Evolutionary conservation across 2,797 vertebrate genomes (phyloP), one percentile per base, ranked within the genome.

Genomic region (Danio tinwini): DNA sequence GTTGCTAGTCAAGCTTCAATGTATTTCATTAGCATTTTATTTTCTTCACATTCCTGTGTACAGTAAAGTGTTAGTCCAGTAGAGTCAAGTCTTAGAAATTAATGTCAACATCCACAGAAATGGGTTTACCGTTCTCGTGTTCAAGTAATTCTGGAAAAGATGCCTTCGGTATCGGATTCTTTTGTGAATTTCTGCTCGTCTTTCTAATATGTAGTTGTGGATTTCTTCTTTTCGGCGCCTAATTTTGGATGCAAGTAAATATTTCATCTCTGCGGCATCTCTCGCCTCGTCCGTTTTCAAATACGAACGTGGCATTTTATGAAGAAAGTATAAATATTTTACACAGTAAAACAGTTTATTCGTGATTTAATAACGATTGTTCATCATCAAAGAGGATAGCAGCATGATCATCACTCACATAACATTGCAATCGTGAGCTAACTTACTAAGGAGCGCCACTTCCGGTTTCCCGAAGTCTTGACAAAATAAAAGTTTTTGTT

Each of bases 111-210:
- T n/a, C 42, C 8, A 71, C 12, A 72, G 17, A 45, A 72, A 58
- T 44, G 6, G 6, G 6, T 21, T 85, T 84, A 91, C 90, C 88
- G 88, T 89, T 63, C 88, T 84, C 42, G 88, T 87, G 6, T 84
- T 85, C 21, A 84, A 70, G 74, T 88, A 87, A 40, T 87, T 83
- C 68, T 89, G 87, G 62, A 86, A 86, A 53, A 90, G 88, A 42
- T 85, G 87, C 62, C 80, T 85, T 68, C 86, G 82, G 47, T 89
- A 85, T 81, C 88, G 83, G 73, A 89, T 78, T n/a, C 84, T 56
- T 68, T 89, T 81, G 68, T 87, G 83, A 42, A 81, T 50, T 71
- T 86, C 87, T 55, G 76, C 79, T 70, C 87, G 73, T 39, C 86
- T 78, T 40, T 80, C 81, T 21, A 68, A 64, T 52, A 86, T 78